Evolutionary conservation across 2,113 vertebrate genomes (phyloP), one percentile per base, ranked within the genome.

Genomic region (Notarius quadriscutis): DNA sequence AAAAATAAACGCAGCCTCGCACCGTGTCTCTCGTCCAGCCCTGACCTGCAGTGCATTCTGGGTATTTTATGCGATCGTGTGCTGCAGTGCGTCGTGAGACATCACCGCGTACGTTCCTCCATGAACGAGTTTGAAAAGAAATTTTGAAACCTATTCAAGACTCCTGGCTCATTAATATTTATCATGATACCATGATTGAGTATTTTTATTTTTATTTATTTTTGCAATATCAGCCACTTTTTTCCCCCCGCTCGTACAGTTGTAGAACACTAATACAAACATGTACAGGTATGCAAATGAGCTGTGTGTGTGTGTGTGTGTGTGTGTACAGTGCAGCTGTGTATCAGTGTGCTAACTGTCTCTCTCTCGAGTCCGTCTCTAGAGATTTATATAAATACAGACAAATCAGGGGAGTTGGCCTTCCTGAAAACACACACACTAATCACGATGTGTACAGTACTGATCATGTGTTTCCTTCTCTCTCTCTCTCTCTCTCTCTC

Each of bases 361-460:
- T 78, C n/a, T 84, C 65, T 20, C 34, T 77, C 11, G 6, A 14
- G 50, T n/a, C 17, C 12, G 72, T 88, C 89, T 90, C 89, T 84
- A 57, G 89, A 90, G 89, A 84, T 57, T 67, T 57, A 86, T 79
- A 78, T 85, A 87, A 89, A 89, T 71, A 88, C 81, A 72, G 72
- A 88, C 89, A 83, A 85, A 86, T 85, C 84, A 77, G 71, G 86
- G 80, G 80, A 86, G 84, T 72, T 81, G 74, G 83, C 57, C 88
- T 82, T 87, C 67, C 50, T 81, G 50, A 18, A 69, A 6, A 25
- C 57, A 84, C 82, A 88, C 87, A 85, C 34, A 78, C 27, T 60
- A 81, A 41, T 60, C 57, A 81, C 53, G 11, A 30, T 27, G 15
- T 34, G 27, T 60, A 81, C 55, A 58, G 57, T 75, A 17, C 20